phyloP scores from a whole-genome alignment of 2,797 vertebrate species.

The Phataginus tetradactyla region DNA sequence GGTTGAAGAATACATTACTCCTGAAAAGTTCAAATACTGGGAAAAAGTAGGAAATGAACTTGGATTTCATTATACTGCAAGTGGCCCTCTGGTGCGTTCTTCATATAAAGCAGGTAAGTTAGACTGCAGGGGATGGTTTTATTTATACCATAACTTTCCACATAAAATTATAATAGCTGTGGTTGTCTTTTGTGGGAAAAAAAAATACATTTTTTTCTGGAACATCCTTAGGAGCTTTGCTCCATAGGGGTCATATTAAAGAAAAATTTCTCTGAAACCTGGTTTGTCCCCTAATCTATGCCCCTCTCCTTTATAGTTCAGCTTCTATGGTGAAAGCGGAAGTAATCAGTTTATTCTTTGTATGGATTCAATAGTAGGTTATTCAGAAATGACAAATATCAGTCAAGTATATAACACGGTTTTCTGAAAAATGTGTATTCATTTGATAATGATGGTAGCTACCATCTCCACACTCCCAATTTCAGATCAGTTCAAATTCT shows the following conservation, averaged over 20 bases:
- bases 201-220: not conserved
- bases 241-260: not conserved
- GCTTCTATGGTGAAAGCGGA: not conserved
- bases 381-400: conserved; percentile 16
- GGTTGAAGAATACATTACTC: conserved; percentile 98
- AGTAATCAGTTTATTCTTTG: not conserved
- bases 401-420: not conserved
- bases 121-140: not conserved
- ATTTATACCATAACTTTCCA: not conserved
- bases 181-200: not conserved
- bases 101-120: conserved; percentile 98
- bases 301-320: not conserved
- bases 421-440: conserved; percentile 31
- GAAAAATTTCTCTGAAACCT: not conserved
- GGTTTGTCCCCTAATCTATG: not conserved
- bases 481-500: not conserved
- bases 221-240: not conserved
- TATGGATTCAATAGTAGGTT: not conserved
- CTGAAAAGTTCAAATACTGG: conserved; percentile 96
- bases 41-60: conserved; percentile 95
- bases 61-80: conserved; percentile 97
- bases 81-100: conserved; percentile 97
- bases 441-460: not conserved
- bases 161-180: not conserved
- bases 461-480: not conserved